A percentile compares a stretch with the other conserved stretches of the same genome.
Conservation (phyloP, 2,797 vertebrate genomes). For the Ceryle rudis region DNA sequence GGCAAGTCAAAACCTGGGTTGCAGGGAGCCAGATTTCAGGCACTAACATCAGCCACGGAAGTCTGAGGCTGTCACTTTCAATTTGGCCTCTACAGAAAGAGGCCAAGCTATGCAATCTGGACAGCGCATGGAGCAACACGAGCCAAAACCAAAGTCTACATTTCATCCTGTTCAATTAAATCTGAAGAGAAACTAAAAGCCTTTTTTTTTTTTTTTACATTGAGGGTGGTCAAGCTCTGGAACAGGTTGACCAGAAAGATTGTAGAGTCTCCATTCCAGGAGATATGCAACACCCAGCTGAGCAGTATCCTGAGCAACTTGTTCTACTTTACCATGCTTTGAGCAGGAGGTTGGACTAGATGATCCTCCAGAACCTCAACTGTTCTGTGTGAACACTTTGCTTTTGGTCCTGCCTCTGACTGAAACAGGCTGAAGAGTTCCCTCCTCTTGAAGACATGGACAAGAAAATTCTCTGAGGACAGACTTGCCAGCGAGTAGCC, state of each 20-base stretch:
- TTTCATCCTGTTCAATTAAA: background rate
- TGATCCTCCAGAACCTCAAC: background rate
- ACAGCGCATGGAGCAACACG: rapidly evolving
- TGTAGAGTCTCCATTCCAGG: background rate
- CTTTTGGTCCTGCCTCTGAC: background rate
- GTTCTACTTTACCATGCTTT: background rate
- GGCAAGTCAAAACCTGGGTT: background rate
- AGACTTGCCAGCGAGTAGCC: background rate
- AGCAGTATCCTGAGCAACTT: background rate
- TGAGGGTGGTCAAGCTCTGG: background rate
- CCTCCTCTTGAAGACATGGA: background rate
- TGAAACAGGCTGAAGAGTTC: background rate
- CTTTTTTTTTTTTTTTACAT: background rate
- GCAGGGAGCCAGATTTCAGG: background rate
- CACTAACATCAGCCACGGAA: background rate
- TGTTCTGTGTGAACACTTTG: background rate
- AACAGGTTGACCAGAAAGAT: background rate
- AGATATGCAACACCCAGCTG: background rate
- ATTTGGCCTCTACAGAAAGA: background rate
- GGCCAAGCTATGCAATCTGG: background rate
- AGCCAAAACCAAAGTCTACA: background rate
- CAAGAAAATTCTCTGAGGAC: background rate
- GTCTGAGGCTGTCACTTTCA: background rate
- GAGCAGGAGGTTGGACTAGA: background rate
- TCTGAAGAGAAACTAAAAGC: background rate